phyloP scores from a whole-genome alignment of 2,888 invertebrate genomes.

The Ophraella communa region DNA sequence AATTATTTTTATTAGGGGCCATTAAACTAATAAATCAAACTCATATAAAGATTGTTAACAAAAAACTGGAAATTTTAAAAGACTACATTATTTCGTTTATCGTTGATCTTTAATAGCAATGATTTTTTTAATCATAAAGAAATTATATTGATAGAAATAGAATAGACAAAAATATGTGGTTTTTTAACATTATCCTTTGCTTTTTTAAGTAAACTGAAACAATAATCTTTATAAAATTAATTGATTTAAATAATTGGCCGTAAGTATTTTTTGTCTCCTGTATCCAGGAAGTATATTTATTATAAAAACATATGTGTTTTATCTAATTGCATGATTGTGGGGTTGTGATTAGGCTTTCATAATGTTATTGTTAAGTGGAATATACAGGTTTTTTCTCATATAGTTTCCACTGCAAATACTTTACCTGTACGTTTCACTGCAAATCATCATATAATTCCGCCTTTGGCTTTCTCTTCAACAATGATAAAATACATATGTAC shows the following conservation, averaged over 20 bases:
- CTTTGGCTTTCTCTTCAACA: constrained; percentile 5
- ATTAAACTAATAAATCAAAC: neutral
- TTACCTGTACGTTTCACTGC: constrained; percentile 10
- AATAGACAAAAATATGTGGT: neutral
- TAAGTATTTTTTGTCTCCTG: neutral
- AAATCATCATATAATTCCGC: neutral
- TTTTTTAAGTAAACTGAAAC: constrained; percentile 11
- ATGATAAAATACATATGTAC: constrained; percentile 35
- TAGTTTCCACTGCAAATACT: constrained; percentile 1
- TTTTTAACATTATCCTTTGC: constrained; percentile 10
- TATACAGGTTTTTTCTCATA: constrained; percentile 6
- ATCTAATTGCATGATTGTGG: constrained; percentile 28
- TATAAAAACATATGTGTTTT: constrained; percentile 40
- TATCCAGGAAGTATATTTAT: neutral
- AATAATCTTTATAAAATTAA: constrained; percentile 3
- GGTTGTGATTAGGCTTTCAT: constrained; percentile 20
- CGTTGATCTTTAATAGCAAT: too few species aligned
- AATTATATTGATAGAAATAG: too few species aligned
- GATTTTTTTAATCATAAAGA: too few species aligned
- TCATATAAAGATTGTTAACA: neutral
- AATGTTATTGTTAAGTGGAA: neutral
- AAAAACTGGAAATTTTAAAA: neutral
- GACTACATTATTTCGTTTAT: neutral
- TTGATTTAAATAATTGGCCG: neutral
- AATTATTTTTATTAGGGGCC: neutral